Base-by-base conservation (phyloP, 2,797 vertebrate genomes). In the Dermochelys coriacea region DNA sequence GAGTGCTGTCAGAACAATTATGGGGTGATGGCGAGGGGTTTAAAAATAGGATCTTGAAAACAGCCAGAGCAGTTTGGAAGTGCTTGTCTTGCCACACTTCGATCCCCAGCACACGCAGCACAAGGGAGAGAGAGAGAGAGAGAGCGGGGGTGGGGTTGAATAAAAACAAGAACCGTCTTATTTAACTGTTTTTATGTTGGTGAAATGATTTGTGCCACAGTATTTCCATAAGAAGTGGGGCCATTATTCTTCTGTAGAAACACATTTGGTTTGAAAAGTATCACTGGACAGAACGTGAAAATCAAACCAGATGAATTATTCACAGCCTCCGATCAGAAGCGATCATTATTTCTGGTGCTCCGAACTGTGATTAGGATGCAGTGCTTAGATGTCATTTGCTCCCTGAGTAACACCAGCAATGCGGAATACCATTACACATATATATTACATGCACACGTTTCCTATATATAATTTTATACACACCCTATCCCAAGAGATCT, bases 201-300 rank as follows among this genome's bases (percentile, higher is more conserved):
- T 95, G 97, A 98, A 98, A 98, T 98, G 98, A 98, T 98, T 98
- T 98, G 98, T 98, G 98, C 97, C 94, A 94, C 77, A 10, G 97
- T 97, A 98, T 98, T 98, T 98, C 98, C 98, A 98, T 98, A 98
- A 98, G 98, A 98, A 98, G 98, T 98, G 98, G 97, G 96, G 92
- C 97, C 97, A 98, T 98, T 98, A 98, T 98, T 98, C 98, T 98
- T 97, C 98, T 98, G 98, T 98, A 98, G 97, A 98, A 98, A 98
- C 97, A 98, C 97, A 98, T 98, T 98, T 98, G 98, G 98, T 96
- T 98, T 98, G 98, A 98, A 97, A 98, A 98, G 98, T 98, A 98
- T 98, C 98, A 98, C 97, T 95, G 98, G 98, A 97, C 98, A 98
- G 96, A 96, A 98, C 91, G 94, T 95, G 97, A 91, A 98, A 98